Base-by-base conservation (phyloP, 2,888 invertebrate species). In the Seladonia tumulorum region DNA sequence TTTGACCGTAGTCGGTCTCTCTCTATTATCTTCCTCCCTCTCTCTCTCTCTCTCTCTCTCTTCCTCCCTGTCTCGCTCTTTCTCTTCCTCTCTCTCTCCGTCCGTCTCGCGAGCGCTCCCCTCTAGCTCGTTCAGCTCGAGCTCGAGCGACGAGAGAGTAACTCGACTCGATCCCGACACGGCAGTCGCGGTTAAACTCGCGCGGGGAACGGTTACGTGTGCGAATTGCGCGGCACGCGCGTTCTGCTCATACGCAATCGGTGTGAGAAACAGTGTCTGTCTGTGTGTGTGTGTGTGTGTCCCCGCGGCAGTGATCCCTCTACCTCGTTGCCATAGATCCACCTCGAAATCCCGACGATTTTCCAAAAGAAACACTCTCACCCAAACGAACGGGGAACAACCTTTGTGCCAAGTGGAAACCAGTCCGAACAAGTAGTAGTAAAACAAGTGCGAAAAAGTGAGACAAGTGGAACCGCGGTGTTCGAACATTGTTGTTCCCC, bases 131-230 rank as follows among this genome's bases (percentile, higher is more conserved):
- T 73, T 79, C 79, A 60, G 70, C 66, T 80, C 81, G 83, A 81
- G 85, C 81, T 77, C 89, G 90, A n/a, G n/a, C n/a, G n/a, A n/a
- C 88, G 86, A 88, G 90, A 88, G 89, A 90, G 88, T 89, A 90
- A 91, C 88, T 91, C 90, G 90, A 91, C 83, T 88, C 89, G 89
- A 86, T 76, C 89, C 77, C 89, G 90, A 87, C 92, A 92, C 87
- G 90, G 89, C 92, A 93, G 93, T 93, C 90, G 92, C 92, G 90
- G 89, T 90, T 92, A 90, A 91, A 90, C 93, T 90, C 89, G 92
- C 91, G 91, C 79, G 88, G 87, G 82, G 88, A 85, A 79, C 89
- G 85, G 85, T 87, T 82, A 89, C 88, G 87, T 87, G 88, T 75
- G 79, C 53, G 42, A 83, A 86, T 74, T 39, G 78, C 79, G 77